Conservation (phyloP, 2,797 vertebrate genomes). For the Podarcis lilfordi region DNA sequence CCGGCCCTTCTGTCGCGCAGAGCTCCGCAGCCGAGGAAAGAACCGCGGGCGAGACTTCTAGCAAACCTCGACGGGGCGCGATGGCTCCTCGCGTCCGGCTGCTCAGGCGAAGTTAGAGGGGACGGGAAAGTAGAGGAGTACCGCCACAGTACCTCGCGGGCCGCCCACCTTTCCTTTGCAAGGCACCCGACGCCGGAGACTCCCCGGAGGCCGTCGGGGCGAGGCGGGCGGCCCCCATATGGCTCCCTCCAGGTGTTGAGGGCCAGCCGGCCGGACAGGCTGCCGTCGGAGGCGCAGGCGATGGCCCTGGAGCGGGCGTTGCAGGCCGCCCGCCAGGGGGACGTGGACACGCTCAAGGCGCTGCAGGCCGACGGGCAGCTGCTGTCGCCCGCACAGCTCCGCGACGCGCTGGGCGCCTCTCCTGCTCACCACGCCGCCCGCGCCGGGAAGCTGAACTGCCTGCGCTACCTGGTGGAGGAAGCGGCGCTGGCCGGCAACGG, state of each 20-base stretch:
- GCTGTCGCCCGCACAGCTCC: constrained; percentile 68
- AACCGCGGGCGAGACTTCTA: neutral
- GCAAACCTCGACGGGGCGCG: neutral
- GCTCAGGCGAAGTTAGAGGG: neutral
- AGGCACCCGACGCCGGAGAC: too few relatives aligned
- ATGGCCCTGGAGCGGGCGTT: constrained; percentile 87
- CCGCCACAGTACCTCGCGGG: too few relatives aligned
- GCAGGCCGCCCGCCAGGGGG: constrained; percentile 88
- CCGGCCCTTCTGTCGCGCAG: neutral
- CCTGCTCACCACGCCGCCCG: constrained; percentile 92
- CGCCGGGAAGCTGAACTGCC: constrained; percentile 86
- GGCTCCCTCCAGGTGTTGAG: neutral
- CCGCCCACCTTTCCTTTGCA: too few relatives aligned
- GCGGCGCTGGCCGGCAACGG: constrained; percentile 80
- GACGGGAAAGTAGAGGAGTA: neutral
- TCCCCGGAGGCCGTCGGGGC: too few relatives aligned
- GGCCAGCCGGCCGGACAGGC: neutral
- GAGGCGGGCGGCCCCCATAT: too few relatives aligned
- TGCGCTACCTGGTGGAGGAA: constrained; percentile 92
- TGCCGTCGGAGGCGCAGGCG: neutral
- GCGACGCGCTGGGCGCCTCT: constrained; percentile 87
- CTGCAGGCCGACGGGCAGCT: constrained; percentile 81
- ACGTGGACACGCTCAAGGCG: constrained; percentile 83
- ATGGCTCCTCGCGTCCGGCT: neutral
- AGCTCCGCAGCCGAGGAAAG: neutral